Base-by-base conservation (phyloP, 1,140 invertebrate species). In the Steinernema feltiae region DNA sequence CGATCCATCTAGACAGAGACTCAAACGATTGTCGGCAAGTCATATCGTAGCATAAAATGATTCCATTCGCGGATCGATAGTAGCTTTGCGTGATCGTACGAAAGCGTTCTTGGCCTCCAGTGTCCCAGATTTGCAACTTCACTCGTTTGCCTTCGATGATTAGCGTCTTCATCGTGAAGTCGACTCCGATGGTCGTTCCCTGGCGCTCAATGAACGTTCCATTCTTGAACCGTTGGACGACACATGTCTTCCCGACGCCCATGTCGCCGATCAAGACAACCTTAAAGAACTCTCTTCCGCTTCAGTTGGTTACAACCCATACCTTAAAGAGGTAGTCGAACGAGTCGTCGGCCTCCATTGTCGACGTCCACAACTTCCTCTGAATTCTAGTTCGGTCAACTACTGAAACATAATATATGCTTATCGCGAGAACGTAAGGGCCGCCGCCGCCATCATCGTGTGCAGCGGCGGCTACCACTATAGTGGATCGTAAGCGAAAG, bases 151-250 rank as follows among this genome's bases (percentile, higher is more conserved):
- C 92, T 88, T 96, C 94, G 69, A 97, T 91, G 73, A 92, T 89
- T 7, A 97, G 90, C 29, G 93, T 95, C 90, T 96, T 96, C 93
- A 96, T 96, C 75, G 93, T 95, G 88, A 96, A 97, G 88, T 97
- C 94, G 30, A 97, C 94, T 70, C 94, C 94, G 83, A 97, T 96
- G 30, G 94, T 96, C 85, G 93, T 95, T 27, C 93, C 93, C 87
- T 96, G 94, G 46, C 94, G 79, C 71, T 96, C 94, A 75, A 94
- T 91, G 86, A 93, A 97, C 77, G 92, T 94, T 76, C 94, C 94
- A 73, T 93, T 93, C 87, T 94, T 94, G 87, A 97, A 94, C 76
- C 94, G 90, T 87, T 95, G 93, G 2, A 85, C 84, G 80, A 94
- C 91, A 85, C 92, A 93, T 74, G 92, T 93, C 88, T 93, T 93